Percentiles rank a stretch among this genome's conserved stretches.
These are phyloP conservation scores for Graptemys geographica DNA, from an alignment of 2,797 vertebrate genomes.

Conservation along the genomic window DNA sequence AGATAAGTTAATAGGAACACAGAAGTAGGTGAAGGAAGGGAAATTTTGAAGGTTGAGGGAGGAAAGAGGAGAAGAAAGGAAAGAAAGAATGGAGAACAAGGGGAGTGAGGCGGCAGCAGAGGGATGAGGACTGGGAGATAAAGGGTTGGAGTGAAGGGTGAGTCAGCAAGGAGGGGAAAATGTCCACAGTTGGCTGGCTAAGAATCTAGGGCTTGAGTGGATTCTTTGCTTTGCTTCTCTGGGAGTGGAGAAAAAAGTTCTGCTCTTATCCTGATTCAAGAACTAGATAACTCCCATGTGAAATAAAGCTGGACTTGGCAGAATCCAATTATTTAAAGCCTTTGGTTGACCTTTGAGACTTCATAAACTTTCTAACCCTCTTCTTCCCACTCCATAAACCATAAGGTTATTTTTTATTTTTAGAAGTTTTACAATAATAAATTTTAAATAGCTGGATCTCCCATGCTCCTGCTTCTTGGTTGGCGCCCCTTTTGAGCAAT, in stretches of 20 bases:
- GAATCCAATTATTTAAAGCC: conserved; percentile 51
- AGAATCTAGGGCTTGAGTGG: not conserved
- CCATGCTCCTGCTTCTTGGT: conserved; percentile 31
- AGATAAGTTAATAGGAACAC: not conserved
- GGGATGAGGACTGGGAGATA: not conserved
- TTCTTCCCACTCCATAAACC: conserved; percentile 34
- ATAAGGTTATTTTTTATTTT: conserved; percentile 23
- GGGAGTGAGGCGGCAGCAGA: not conserved
- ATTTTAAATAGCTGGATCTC: conserved; percentile 55
- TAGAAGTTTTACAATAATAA: conserved; percentile 47
- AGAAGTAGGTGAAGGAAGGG: not conserved
- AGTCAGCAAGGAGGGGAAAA: not conserved
- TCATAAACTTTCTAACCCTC: conserved; percentile 28
- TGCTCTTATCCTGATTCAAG: conserved; percentile 6
- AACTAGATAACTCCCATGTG: conserved; percentile 9
- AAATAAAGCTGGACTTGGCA: conserved; percentile 6
- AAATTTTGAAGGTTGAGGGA: conserved; percentile 17
- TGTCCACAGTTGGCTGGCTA: rapidly evolving
- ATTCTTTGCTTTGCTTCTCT: not conserved
- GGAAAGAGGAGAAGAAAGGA: not conserved
- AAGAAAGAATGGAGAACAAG: not conserved
- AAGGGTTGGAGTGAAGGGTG: not conserved
- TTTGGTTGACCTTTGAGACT: conserved; percentile 49
- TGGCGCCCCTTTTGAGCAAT: conserved; percentile 65
- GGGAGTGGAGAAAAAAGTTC: not conserved